Conservation (phyloP, 2,797 vertebrate species). For the Enteromius thamalakanensis region DNA sequence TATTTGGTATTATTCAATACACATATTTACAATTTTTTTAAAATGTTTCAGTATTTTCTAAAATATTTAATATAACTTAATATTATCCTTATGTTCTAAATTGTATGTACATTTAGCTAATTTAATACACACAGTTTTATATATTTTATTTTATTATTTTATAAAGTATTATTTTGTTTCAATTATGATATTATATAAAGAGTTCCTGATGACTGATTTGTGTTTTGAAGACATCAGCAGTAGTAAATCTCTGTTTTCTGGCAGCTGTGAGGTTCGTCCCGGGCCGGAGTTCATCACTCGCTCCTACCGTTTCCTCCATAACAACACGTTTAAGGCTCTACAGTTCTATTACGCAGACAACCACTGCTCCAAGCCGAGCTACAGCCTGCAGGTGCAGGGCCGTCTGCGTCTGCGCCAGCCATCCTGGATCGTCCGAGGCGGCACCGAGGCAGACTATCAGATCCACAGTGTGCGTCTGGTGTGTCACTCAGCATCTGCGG, state of each 20-base stretch:
- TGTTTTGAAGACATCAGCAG: neutral
- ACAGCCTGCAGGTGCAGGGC: constrained; percentile 87
- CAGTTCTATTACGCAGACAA: constrained; percentile 96
- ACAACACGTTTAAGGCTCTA: constrained; percentile 92
- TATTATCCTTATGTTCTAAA: no score
- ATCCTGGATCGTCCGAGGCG: constrained; percentile 96
- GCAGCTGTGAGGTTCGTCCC: constrained; percentile 93
- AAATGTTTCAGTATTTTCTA: no score
- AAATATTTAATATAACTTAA: no score
- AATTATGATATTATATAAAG: no score
- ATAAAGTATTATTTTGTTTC: no score
- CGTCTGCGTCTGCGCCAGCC: constrained; percentile 90
- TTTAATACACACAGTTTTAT: no score
- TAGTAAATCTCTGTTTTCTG: neutral
- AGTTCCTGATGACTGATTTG: neutral
- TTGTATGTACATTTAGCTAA: no score
- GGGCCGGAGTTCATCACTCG: constrained; percentile 95
- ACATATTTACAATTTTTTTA: no score
- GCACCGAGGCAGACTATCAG: constrained; percentile 93
- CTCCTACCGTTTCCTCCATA: constrained; percentile 91
- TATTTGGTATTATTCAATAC: neutral
- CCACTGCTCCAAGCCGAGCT: constrained; percentile 90
- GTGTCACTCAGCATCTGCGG: constrained; percentile 81
- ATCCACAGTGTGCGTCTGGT: constrained; percentile 85
- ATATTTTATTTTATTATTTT: no score